Evolutionary conservation across 2,113 vertebrate genomes (phyloP).

Genomic region (Catharus minimus): DNA sequence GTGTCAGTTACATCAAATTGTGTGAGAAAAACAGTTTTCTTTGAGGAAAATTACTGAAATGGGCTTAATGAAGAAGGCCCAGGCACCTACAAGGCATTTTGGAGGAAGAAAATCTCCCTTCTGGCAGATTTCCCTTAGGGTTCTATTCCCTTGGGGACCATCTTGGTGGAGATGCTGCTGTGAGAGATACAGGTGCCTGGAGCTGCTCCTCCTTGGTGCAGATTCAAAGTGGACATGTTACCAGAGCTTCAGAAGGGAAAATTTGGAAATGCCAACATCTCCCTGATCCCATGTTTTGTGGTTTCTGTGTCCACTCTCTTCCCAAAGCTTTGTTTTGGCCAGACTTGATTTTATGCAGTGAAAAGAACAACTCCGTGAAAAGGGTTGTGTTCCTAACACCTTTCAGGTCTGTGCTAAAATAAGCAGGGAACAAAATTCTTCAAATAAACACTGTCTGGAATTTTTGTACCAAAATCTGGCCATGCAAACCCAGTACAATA

Average conservation of each 20-base stretch:
- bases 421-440: neutral
- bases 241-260: neutral
- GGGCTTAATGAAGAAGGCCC: neutral
- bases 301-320: neutral
- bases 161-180: neutral
- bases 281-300: fast-evolving
- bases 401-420: constrained; percentile 12
- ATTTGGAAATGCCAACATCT: neutral
- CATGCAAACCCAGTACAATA: neutral
- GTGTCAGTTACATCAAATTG: neutral
- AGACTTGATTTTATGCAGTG: neutral
- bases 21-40: neutral
- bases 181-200: fast-evolving
- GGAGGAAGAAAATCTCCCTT: neutral
- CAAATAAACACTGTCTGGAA: neutral
- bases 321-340: neutral
- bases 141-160: neutral
- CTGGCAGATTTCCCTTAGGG: neutral
- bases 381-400: neutral
- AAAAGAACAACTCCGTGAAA: neutral
- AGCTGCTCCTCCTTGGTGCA: neutral
- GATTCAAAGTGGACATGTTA: fast-evolving
- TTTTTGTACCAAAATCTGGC: neutral
- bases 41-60: neutral
- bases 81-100: neutral